These are phyloP conservation scores for Ornithoptera alexandrae DNA, from an alignment of 2,888 invertebrate genomes.

Conservation along the genomic window DNA sequence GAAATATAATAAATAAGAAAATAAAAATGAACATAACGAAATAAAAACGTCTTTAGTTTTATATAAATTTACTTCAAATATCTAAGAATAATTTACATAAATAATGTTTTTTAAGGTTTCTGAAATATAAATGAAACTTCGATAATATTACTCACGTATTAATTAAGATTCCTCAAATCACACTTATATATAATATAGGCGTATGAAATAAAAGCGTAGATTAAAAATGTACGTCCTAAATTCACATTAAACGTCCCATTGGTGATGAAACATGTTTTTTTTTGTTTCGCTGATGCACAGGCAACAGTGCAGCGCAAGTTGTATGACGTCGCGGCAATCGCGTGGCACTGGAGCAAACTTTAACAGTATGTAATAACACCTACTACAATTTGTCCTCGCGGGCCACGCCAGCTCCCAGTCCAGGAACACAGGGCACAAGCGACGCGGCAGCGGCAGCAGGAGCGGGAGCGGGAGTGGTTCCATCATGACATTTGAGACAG, in stretches of 20 bases:
- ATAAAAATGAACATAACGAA: too few relatives aligned
- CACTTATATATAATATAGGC: constrained; percentile 2
- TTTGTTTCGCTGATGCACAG: background rate
- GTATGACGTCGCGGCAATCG: constrained; percentile 58
- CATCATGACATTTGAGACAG: constrained; percentile 1
- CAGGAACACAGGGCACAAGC: constrained; percentile 53
- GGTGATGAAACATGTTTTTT: constrained; percentile 1
- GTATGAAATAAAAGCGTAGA: background rate
- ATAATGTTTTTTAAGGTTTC: too few relatives aligned
- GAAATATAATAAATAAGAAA: too few relatives aligned
- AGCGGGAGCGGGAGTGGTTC: constrained; percentile 30
- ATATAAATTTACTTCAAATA: too few relatives aligned
- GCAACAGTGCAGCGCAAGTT: constrained; percentile 41
- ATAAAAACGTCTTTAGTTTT: too few relatives aligned
- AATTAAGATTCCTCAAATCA: constrained; percentile 14
- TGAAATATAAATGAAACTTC: too few relatives aligned
- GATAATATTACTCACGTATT: constrained; percentile 16
- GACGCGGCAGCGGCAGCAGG: constrained; percentile 45
- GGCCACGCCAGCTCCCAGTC: constrained; percentile 62
- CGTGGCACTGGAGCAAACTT: constrained; percentile 62
- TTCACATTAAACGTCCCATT: constrained; percentile 1
- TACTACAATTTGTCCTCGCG: constrained; percentile 70
- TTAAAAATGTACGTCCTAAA: background rate
- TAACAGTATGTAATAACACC: constrained; percentile 71
- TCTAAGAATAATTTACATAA: too few relatives aligned